Percentiles rank a stretch among this genome's conserved stretches.
Evolutionary conservation across 2,113 vertebrate genomes (phyloP).

Genomic region (Atherinomorus stipes): DNA sequence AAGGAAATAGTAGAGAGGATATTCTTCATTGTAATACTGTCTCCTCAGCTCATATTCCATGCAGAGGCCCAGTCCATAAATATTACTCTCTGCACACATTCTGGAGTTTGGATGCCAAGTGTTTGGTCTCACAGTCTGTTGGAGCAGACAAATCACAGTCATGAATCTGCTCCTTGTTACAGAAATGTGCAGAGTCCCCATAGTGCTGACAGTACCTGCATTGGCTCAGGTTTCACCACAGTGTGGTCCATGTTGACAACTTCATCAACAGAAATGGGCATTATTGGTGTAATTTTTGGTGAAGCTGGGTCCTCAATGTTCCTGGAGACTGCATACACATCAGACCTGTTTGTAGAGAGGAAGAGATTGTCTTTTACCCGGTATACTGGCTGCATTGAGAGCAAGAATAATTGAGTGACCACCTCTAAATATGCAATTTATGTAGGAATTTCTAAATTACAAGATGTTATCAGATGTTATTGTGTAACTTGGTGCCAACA

Average conservation of each 20-base stretch:
- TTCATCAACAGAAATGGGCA: constrained; percentile 33
- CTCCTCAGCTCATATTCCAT: constrained; percentile 71
- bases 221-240: neutral
- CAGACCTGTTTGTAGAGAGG: constrained; percentile 65
- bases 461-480: no score
- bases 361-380: neutral
- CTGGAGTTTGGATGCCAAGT: constrained; percentile 48
- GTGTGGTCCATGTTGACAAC: neutral
- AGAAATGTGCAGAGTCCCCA: neutral
- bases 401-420: no score
- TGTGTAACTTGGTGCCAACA: no score
- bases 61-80: constrained; percentile 76
- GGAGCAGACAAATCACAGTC: neutral
- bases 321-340: constrained; percentile 79
- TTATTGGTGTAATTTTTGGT: constrained; percentile 76
- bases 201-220: constrained; percentile 22
- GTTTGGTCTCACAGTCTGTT: constrained; percentile 46
- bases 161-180: neutral
- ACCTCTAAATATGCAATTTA: no score
- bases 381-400: neutral
- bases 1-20: constrained; percentile 80
- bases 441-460: no score
- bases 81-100: constrained; percentile 64
- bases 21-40: constrained; percentile 71
- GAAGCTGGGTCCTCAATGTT: constrained; percentile 72